Evolutionary conservation across 1,140 invertebrate species (phyloP), one percentile per base, ranked within the genome.

Genomic region (Leptestheria dahalacensis): DNA sequence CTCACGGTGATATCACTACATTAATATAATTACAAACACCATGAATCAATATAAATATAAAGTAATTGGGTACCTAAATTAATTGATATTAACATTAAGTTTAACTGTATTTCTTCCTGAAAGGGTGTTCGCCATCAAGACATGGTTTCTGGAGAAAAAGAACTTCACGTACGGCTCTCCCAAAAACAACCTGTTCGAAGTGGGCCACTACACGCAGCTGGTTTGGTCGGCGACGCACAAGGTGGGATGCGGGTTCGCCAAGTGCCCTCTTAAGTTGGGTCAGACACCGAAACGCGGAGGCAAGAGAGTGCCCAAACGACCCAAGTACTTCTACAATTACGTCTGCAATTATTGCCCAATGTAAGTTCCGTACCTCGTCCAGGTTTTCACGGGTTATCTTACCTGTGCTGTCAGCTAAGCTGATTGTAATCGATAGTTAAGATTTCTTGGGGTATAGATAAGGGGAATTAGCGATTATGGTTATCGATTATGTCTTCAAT

Each of bases 261-360:
- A 81, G 64, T 90, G 86, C 65, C 66, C 67, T n/a, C 62, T 68
- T 29, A 75, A 76, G 23, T 24, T 25, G 24, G 15, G 15, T 76
- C 21, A 75, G 70, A 12, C 78, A 54, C 66, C 62, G n/a, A 67
- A 63, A 29, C 67, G 66, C 2, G 50, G 46, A 51, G 49, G 51
- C 41, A 23, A 48, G 29, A 26, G 15, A 26, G 29, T 49, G n/a
- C 48, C 46, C 63, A 67, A 63, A 62, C 68, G 59, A 64, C 65
- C 12, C 47, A 73, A 72, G 57, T 76, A 79, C 2, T 88, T 82
- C 70, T 88, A 79, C 71, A 86, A 82, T 71, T 90, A 90, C 68
- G 80, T 90, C n/a, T 90, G 86, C 70, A 87, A 89, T 73, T 90
- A 90, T 69, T 88, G 86, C 69, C 86, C 86, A 1, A 81, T 79